These are phyloP conservation scores for Gibbula magus DNA, from an alignment of 2,888 invertebrate species.

Conservation along the genomic window DNA sequence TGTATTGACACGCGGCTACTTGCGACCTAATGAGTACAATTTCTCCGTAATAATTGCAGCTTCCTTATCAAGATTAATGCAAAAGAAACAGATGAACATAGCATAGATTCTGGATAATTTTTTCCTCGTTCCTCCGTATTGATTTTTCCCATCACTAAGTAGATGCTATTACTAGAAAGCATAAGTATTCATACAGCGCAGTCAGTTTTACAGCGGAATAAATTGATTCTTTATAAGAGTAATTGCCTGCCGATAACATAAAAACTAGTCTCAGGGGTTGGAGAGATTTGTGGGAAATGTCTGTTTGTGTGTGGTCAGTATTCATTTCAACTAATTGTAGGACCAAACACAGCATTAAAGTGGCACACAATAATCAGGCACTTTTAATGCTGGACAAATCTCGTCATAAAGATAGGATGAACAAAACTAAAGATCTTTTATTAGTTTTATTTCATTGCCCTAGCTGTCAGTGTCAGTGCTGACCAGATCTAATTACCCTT, in stretches of 20 bases:
- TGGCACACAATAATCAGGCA: background rate
- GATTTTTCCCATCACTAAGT: no score
- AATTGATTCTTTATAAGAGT: no score
- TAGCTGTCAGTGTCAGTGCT: slow-evolving; percentile 1
- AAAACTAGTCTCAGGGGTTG: no score
- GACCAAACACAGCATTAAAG: background rate
- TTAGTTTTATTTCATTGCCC: background rate
- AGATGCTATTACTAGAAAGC: no score
- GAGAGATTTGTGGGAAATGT: no score
- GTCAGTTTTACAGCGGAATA: no score
- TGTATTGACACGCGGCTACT: slow-evolving; percentile 12
- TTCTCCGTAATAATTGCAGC: slow-evolving; percentile 4
- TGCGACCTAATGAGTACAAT: slow-evolving; percentile 1
- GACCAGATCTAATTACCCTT: background rate
- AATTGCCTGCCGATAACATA: no score
- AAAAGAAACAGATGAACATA: background rate
- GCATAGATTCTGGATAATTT: no score
- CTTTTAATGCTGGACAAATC: slow-evolving; percentile 17
- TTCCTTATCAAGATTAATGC: slow-evolving; percentile 9
- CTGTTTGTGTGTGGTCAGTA: background rate
- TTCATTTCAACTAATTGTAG: background rate
- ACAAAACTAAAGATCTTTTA: slow-evolving; percentile 12
- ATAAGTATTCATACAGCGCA: no score
- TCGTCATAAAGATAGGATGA: no score
- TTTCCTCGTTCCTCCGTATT: no score